A percentile compares a stretch with the other conserved stretches of the same genome.
These are phyloP conservation scores for Muscidifurax raptorellus DNA, from an alignment of 1,140 invertebrate species.

Conservation along the genomic window DNA sequence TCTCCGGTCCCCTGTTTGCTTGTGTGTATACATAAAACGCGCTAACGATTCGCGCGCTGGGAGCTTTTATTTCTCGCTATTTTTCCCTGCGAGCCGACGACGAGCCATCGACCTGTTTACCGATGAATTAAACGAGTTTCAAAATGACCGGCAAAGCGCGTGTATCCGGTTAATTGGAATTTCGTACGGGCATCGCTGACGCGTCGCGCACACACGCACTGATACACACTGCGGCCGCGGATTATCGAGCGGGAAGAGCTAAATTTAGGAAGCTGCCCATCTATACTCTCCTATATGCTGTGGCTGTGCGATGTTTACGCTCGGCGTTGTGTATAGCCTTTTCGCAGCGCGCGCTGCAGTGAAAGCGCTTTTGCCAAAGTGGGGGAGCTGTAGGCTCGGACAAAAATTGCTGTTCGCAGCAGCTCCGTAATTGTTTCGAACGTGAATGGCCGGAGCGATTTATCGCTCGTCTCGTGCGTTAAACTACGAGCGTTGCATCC, in stretches of 20 bases:
- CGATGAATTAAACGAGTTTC: conserved; percentile 19
- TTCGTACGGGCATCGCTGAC: neutral
- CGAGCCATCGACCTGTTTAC: conserved; percentile 4
- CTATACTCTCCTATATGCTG: neutral
- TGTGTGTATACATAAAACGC: neutral
- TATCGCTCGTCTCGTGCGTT: neutral
- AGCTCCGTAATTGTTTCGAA: neutral
- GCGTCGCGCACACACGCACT: neutral
- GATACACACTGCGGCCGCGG: neutral
- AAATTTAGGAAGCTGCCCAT: neutral
- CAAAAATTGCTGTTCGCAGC: neutral
- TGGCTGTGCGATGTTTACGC: too few species aligned
- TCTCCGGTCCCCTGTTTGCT: neutral
- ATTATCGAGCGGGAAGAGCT: neutral
- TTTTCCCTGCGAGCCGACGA: neutral
- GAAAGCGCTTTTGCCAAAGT: neutral
- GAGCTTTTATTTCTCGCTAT: neutral
- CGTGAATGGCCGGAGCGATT: neutral
- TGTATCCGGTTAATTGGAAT: neutral
- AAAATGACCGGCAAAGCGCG: neutral
- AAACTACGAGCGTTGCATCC: neutral
- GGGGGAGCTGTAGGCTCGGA: neutral
- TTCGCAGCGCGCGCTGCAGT: neutral
- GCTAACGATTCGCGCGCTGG: neutral
- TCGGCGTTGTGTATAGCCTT: neutral